Evolutionary conservation across 2,888 invertebrate species (phyloP).

Genomic region (Himalopsyche japonica): DNA sequence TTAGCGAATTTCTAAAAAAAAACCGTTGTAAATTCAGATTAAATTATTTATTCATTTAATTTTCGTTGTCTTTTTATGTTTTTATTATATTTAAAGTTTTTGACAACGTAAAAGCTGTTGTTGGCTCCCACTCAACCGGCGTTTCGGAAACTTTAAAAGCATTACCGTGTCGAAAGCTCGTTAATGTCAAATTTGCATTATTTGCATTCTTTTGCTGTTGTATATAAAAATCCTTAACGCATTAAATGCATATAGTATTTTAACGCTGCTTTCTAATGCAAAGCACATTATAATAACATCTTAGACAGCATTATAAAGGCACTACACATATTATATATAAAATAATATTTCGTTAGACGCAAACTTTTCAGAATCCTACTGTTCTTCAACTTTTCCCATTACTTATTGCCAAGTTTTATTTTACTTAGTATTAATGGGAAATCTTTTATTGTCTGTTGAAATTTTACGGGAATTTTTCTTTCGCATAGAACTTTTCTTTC

Average conservation of each 20-base stretch:
- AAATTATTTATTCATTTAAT: background rate
- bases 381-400: background rate
- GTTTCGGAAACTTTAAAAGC: background rate
- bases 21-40: too few species aligned
- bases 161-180: background rate
- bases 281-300: background rate
- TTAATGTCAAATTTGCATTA: background rate
- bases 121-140: background rate
- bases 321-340: too few species aligned
- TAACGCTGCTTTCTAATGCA: background rate
- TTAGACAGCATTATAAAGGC: too few species aligned
- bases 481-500: too few species aligned
- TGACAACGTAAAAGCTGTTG: background rate
- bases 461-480: background rate
- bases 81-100: background rate
- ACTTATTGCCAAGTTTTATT: background rate
- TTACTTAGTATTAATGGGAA: background rate
- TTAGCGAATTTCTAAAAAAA: too few species aligned
- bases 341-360: background rate
- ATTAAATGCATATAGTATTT: background rate
- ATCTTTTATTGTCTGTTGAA: background rate
- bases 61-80: background rate
- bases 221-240: background rate
- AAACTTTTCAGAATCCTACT: background rate
- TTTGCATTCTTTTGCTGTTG: background rate